Evolutionary conservation across 2,888 invertebrate genomes (phyloP).

Genomic region (Tubulanus polymorphus): DNA sequence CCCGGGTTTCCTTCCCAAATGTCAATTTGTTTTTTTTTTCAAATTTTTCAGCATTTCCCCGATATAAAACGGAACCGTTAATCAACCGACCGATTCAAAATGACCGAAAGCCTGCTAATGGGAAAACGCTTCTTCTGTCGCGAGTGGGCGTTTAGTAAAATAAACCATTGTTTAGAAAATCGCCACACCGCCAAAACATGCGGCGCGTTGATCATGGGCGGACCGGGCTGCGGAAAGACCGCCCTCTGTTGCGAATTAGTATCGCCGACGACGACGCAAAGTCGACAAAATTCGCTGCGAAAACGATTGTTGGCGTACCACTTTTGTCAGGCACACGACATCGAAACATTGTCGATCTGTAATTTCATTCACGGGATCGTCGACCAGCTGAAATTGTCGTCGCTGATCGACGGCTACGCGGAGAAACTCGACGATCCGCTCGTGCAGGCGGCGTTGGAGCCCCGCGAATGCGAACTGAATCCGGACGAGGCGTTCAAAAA

Average conservation of each 20-base stretch:
- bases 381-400: slow-evolving; percentile 64
- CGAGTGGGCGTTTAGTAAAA: slow-evolving; percentile 94
- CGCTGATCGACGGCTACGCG: slow-evolving; percentile 34
- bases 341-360: slow-evolving; percentile 70
- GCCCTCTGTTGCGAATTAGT: slow-evolving; percentile 50
- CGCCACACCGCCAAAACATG: slow-evolving; percentile 69
- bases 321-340: slow-evolving; percentile 62
- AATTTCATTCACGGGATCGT: slow-evolving; percentile 65
- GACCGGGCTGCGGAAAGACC: slow-evolving; percentile 92
- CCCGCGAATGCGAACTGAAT: slow-evolving; percentile 76
- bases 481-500: slow-evolving; percentile 90
- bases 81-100: too few species aligned
- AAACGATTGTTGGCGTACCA: slow-evolving; percentile 80
- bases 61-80: too few species aligned
- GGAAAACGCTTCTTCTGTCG: slow-evolving; percentile 71
- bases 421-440: slow-evolving; percentile 65
- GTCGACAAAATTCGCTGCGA: slow-evolving; percentile 61
- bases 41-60: too few species aligned
- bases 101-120: slow-evolving; percentile 43
- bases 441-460: slow-evolving; percentile 72
- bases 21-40: too few species aligned
- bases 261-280: slow-evolving; percentile 67
- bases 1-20: too few species aligned
- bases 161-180: slow-evolving; percentile 86
- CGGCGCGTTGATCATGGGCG: slow-evolving; percentile 83